Evolutionary conservation across 2,797 vertebrate genomes (phyloP).

Genomic region (Platalea minor): DNA sequence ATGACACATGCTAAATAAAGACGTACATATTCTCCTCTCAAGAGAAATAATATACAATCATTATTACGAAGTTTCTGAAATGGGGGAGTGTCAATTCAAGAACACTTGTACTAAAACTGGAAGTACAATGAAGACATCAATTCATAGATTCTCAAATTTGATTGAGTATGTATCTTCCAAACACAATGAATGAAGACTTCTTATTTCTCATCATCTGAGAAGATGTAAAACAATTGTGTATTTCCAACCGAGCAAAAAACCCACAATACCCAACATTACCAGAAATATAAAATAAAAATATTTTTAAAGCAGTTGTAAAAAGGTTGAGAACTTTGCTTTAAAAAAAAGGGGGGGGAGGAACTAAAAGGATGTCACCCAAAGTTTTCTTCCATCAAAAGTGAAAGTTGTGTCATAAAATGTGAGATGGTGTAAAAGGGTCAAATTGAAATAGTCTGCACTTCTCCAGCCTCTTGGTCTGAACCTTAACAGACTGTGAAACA

Average conservation of each 20-base stretch:
- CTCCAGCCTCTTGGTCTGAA: background rate
- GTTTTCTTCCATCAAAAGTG: background rate
- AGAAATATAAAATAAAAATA: background rate
- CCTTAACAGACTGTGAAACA: background rate
- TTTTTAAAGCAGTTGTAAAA: background rate
- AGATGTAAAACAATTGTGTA: background rate
- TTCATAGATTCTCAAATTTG: background rate
- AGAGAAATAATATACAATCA: background rate
- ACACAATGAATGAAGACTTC: background rate
- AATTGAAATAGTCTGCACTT: background rate
- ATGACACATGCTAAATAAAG: background rate
- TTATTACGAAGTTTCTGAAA: background rate
- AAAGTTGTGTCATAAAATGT: background rate
- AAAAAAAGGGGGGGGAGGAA: accelerated
- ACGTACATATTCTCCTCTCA: background rate
- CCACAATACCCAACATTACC: background rate
- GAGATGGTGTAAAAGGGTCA: background rate
- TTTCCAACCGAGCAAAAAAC: background rate
- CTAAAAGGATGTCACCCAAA: background rate
- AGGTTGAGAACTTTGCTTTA: background rate
- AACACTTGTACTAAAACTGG: background rate
- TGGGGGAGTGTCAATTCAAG: background rate
- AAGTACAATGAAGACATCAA: background rate
- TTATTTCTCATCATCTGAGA: background rate
- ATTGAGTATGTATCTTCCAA: background rate